phyloP scores from a whole-genome alignment of 2,113 vertebrate genomes.

The Opisthocomus hoazin region DNA sequence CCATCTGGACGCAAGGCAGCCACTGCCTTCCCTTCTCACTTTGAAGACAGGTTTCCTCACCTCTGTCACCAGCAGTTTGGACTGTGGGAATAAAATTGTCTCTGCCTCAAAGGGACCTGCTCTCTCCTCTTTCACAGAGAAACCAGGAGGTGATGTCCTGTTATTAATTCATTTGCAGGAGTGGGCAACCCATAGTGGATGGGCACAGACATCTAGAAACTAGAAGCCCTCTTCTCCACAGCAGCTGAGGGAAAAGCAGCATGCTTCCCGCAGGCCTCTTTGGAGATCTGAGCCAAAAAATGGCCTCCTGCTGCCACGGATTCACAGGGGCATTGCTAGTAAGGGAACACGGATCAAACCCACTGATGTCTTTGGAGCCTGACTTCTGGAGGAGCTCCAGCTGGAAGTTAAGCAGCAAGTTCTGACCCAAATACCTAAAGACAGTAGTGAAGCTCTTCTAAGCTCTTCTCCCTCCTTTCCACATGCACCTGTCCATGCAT shows the following conservation, averaged over 20 bases:
- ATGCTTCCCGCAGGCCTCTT: background rate
- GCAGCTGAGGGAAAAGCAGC: background rate
- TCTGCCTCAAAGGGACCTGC: background rate
- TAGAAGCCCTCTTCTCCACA: background rate
- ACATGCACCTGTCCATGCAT: background rate
- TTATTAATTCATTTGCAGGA: background rate
- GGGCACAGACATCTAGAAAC: background rate
- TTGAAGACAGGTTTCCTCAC: background rate
- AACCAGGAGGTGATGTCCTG: background rate
- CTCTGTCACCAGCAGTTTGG: background rate
- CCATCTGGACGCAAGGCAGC: background rate
- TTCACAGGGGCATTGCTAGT: background rate
- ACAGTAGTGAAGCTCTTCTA: background rate
- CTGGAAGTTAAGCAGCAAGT: background rate
- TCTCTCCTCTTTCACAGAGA: background rate
- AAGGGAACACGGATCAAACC: background rate
- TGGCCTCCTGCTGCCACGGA: background rate
- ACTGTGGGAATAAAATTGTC: background rate
- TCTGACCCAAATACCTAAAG: background rate
- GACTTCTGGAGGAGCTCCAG: background rate
- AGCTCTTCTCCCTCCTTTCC: background rate
- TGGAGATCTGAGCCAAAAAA: background rate
- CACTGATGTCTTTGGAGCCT: background rate
- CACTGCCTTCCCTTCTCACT: background rate
- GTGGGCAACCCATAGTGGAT: background rate